Evolutionary conservation across 1,140 invertebrate species (phyloP).

Genomic region (Mamestra configurata): DNA sequence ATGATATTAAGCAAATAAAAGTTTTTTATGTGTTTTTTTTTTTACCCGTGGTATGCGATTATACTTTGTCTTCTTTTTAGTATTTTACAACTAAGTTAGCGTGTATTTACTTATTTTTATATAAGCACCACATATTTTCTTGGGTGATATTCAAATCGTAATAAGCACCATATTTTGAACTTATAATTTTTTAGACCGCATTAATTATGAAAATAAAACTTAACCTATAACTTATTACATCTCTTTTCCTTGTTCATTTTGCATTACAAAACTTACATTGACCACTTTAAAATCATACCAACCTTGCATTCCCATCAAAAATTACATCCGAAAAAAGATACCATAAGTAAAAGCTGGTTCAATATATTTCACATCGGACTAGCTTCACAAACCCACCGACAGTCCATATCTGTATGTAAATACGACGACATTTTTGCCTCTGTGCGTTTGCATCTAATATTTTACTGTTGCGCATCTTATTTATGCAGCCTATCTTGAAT

Average conservation of each 20-base stretch:
- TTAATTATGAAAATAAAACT: too few relatives aligned
- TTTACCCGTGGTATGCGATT: background rate
- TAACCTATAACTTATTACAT: too few relatives aligned
- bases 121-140: too few relatives aligned
- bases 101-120: too few relatives aligned
- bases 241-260: too few relatives aligned
- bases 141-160: too few relatives aligned
- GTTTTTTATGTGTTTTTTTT: background rate
- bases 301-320: slow-evolving; percentile 19
- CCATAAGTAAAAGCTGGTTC: background rate
- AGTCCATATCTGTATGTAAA: slow-evolving; percentile 72
- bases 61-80: too few relatives aligned
- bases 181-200: too few relatives aligned
- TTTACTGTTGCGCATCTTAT: slow-evolving; percentile 74
- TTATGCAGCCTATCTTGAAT: slow-evolving; percentile 69
- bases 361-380: slow-evolving; percentile 28
- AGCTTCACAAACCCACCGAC: slow-evolving; percentile 16
- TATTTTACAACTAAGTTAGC: too few relatives aligned
- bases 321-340: slow-evolving; percentile 29
- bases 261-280: background rate
- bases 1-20: slow-evolving; percentile 12
- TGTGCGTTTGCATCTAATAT: slow-evolving; percentile 79
- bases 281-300: background rate
- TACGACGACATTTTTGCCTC: slow-evolving; percentile 72
- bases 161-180: too few relatives aligned